phyloP scores from a whole-genome alignment of 1,140 invertebrate species.

The Bombus superbus region DNA sequence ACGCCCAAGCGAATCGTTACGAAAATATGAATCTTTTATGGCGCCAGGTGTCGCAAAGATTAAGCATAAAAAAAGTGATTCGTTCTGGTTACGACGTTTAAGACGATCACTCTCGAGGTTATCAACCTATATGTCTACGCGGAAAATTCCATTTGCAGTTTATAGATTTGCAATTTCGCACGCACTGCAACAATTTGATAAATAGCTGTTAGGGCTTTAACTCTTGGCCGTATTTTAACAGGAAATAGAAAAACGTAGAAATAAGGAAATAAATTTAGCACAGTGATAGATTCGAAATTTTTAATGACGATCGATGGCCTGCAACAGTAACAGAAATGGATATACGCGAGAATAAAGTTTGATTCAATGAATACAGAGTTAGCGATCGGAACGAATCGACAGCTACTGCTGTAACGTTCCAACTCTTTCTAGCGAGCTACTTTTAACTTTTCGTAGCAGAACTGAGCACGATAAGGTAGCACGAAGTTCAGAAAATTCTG shows the following conservation, averaged over 20 bases:
- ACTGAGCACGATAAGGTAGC: neutral
- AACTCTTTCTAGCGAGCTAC: neutral
- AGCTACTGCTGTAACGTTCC: neutral
- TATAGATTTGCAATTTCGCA: neutral
- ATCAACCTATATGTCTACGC: neutral
- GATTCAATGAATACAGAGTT: conserved; percentile 1
- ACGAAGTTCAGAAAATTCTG: conserved; percentile 7
- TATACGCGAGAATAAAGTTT: neutral
- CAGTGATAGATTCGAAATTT: neutral
- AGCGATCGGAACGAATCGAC: neutral
- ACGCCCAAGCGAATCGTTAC: neutral
- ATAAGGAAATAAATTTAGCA: too few relatives aligned
- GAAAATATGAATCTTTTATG: conserved; percentile 18
- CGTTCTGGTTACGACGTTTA: neutral
- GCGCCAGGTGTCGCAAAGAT: neutral
- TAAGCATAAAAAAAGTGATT: neutral
- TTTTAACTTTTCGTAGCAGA: neutral
- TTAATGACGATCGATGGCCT: neutral
- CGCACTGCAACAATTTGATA: too few relatives aligned
- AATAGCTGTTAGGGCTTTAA: too few relatives aligned
- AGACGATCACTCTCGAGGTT: neutral
- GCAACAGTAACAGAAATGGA: neutral
- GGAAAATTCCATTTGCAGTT: neutral
- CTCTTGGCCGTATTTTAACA: too few relatives aligned
- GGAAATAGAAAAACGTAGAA: too few relatives aligned